phyloP scores from a whole-genome alignment of 1,140 invertebrate genomes.

The Marisa cornuarietis region DNA sequence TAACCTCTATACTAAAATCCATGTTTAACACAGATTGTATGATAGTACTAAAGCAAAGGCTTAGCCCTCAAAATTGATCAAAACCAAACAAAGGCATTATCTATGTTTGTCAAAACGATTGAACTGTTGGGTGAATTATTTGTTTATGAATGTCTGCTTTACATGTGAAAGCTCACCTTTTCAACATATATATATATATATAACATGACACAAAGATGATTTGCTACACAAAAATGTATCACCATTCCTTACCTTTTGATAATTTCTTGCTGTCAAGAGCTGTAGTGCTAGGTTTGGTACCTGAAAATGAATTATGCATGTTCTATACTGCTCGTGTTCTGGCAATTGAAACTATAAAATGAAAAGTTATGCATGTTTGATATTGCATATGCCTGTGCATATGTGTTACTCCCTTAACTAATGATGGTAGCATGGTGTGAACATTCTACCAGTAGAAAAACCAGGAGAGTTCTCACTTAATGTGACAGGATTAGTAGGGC shows the following conservation, averaged over 20 bases:
- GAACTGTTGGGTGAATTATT: not conserved
- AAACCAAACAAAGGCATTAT: no score
- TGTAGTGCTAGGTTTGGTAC: not conserved
- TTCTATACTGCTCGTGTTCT: not conserved
- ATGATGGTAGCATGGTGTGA: no score
- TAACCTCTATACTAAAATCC: no score
- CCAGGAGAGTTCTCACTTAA: no score
- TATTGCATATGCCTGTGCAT: no score
- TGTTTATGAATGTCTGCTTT: not conserved
- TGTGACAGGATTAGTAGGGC: no score
- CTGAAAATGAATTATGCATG: not conserved
- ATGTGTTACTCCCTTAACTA: no score
- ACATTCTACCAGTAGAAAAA: no score
- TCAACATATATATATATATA: not conserved
- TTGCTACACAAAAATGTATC: not conserved
- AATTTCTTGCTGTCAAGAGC: slow-evolving; percentile 15
- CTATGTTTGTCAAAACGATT: no score
- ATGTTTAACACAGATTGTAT: no score
- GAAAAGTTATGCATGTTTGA: not conserved
- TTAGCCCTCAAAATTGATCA: no score
- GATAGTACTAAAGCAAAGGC: no score
- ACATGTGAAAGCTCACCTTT: not conserved
- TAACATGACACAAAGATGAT: not conserved
- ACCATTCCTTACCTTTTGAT: not conserved
- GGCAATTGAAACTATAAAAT: not conserved